Conservation (phyloP, 1,140 invertebrate species). For the Zaprionus kolodkinae region DNA sequence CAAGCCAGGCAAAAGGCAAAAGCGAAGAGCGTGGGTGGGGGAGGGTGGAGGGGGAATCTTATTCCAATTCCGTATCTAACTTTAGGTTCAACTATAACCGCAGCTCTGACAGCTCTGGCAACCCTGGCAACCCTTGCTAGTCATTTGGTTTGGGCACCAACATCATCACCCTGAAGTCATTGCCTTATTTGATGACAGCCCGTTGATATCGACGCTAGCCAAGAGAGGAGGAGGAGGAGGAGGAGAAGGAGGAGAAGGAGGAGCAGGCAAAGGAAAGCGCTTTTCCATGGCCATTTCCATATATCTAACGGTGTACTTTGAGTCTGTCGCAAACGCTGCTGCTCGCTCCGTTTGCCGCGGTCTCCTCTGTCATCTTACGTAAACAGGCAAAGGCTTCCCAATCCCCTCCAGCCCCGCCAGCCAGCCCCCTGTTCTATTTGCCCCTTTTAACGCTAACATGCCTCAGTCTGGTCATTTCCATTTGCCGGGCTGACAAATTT, state of each 20-base stretch:
- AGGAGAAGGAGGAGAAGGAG: conserved; percentile 49
- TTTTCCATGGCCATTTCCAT: conserved; percentile 74
- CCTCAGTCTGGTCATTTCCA: conserved; percentile 72
- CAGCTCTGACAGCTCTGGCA: not conserved
- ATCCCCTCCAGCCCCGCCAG: not conserved
- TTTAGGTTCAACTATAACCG: not conserved
- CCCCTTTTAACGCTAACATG: conserved; percentile 54
- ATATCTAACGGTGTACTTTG: conserved; percentile 64
- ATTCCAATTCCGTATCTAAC: conserved; percentile 67
- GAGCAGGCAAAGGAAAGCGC: conserved; percentile 40
- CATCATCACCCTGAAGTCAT: conserved; percentile 51
- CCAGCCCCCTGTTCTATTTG: conserved; percentile 10
- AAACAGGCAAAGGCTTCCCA: conserved; percentile 56
- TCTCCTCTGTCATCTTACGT: conserved; percentile 71
- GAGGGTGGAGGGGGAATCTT: conserved; percentile 44
- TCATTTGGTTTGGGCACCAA: conserved; percentile 75
- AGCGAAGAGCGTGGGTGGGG: conserved; percentile 28
- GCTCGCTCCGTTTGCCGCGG: conserved; percentile 11
- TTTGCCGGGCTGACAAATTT: conserved; percentile 76
- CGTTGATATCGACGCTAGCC: conserved; percentile 56
- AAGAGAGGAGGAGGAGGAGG: conserved; percentile 25
- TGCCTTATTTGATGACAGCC: conserved; percentile 73
- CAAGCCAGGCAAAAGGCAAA: conserved; percentile 58
- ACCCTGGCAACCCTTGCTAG: conserved; percentile 7
- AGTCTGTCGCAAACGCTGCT: conserved; percentile 11